Evolutionary conservation across 2,113 vertebrate species (phyloP).

Genomic region (Zonotrichia leucophrys): DNA sequence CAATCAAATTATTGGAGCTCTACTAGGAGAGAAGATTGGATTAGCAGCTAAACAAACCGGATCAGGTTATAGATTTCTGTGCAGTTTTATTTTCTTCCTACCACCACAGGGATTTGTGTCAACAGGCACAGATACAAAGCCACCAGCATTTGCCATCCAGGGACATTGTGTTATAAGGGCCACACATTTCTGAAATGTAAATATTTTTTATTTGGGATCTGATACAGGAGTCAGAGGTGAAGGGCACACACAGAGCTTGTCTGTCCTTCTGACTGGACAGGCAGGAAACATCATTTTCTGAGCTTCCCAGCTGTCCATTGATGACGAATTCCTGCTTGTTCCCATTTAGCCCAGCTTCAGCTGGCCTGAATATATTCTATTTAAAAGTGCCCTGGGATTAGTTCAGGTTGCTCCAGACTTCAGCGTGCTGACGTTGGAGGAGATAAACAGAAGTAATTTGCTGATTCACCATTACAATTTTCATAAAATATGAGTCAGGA

Average conservation of each 20-base stretch:
- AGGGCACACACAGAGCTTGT: background rate
- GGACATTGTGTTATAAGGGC: background rate
- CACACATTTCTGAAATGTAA: background rate
- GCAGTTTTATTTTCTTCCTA: conserved; percentile 2
- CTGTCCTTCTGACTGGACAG: background rate
- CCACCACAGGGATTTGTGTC: background rate
- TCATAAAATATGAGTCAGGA: conserved; percentile 63
- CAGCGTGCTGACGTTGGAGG: conserved; percentile 26
- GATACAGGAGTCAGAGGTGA: background rate
- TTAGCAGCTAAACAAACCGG: conserved; percentile 14
- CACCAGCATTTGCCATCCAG: background rate
- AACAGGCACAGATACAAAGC: background rate
- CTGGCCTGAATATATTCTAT: conserved; percentile 1
- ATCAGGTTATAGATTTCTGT: background rate
- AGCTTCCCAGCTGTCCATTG: background rate
- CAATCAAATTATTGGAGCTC: conserved; percentile 30
- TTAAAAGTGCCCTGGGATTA: conserved; percentile 17
- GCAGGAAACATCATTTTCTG: conserved; percentile 2
- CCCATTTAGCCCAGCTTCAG: conserved; percentile 1
- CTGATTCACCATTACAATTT: conserved; percentile 59
- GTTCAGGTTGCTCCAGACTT: conserved; percentile 58
- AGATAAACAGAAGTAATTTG: conserved; percentile 56
- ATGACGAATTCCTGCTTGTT: conserved; percentile 7
- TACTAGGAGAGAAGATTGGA: conserved; percentile 19
- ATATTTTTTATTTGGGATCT: background rate